These are phyloP conservation scores for Hirtodrosophila duncani DNA, from an alignment of 2,888 invertebrate species.

Conservation along the genomic window DNA sequence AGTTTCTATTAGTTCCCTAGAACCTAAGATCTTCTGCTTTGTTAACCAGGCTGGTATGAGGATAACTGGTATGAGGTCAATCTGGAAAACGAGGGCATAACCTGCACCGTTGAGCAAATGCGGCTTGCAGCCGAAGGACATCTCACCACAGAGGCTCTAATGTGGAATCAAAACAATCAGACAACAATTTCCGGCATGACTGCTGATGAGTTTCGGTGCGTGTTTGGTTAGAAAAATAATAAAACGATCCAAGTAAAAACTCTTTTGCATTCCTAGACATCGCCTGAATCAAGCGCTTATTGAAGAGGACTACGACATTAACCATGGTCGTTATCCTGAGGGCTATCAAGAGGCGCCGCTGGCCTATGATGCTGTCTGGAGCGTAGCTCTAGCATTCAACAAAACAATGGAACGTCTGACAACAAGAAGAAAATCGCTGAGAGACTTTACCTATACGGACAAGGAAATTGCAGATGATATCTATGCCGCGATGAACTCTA, in stretches of 20 bases:
- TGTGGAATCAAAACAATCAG: constrained; percentile 98
- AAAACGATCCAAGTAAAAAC: no score
- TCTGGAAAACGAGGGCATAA: constrained; percentile 90
- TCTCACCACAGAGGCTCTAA: constrained; percentile 97
- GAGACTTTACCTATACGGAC: constrained; percentile 97
- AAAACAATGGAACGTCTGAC: constrained; percentile 94
- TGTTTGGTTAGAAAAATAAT: background rate
- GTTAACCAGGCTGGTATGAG: constrained; percentile 92
- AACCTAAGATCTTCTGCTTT: background rate
- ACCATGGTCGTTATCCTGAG: constrained; percentile 91
- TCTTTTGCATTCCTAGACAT: constrained; percentile 79
- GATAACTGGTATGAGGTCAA: constrained; percentile 98
- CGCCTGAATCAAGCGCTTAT: constrained; percentile 90
- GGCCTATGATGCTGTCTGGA: constrained; percentile 99
- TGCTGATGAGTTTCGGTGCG: constrained; percentile 89
- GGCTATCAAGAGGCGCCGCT: constrained; percentile 99
- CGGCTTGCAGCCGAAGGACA: constrained; percentile 96
- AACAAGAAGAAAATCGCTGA: constrained; percentile 87
- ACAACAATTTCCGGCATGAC: constrained; percentile 98
- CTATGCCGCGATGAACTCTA: constrained; percentile 98
- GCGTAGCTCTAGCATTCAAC: constrained; percentile 97
- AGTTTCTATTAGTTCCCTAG: no score
- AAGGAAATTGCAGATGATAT: constrained; percentile 96
- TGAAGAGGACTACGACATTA: constrained; percentile 90
- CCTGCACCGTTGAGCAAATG: constrained; percentile 96